These are phyloP conservation scores for Heteromyza rotundicornis DNA, from an alignment of 2,888 invertebrate species.

Conservation along the genomic window DNA sequence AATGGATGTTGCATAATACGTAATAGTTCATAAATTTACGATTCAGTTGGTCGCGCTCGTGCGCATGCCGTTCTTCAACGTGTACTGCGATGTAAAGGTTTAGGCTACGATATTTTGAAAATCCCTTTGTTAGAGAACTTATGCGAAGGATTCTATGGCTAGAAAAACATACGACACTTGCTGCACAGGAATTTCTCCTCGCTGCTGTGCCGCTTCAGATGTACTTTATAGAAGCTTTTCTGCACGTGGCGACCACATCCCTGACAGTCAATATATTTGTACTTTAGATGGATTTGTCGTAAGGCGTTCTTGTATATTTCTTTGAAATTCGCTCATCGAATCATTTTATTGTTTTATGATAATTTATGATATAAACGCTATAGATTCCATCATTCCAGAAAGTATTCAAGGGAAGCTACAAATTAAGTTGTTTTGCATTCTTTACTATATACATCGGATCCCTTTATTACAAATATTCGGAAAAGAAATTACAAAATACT, in stretches of 20 bases:
- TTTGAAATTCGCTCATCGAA: too few species aligned
- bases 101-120: conserved; percentile 26
- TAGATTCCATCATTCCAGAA: too few species aligned
- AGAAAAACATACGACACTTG: conserved; percentile 41
- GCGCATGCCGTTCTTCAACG: conserved; percentile 30
- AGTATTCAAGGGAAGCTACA: too few species aligned
- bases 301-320: conserved; percentile 23
- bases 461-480: too few species aligned
- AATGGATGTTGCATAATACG: too few species aligned
- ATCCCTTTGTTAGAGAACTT: background rate
- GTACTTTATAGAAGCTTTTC: conserved; percentile 19
- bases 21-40: background rate
- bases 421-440: too few species aligned
- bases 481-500: too few species aligned
- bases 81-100: conserved; percentile 32
- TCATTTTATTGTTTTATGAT: too few species aligned
- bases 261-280: conserved; percentile 25
- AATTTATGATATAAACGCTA: too few species aligned
- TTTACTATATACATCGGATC: too few species aligned
- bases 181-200: conserved; percentile 29
- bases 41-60: conserved; percentile 25
- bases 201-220: conserved; percentile 12
- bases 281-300: conserved; percentile 25
- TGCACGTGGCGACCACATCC: conserved; percentile 26
- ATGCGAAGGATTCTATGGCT: too few species aligned